Evolutionary conservation across 1,140 invertebrate species (phyloP).

Genomic region (Meloidogyne floridensis): DNA sequence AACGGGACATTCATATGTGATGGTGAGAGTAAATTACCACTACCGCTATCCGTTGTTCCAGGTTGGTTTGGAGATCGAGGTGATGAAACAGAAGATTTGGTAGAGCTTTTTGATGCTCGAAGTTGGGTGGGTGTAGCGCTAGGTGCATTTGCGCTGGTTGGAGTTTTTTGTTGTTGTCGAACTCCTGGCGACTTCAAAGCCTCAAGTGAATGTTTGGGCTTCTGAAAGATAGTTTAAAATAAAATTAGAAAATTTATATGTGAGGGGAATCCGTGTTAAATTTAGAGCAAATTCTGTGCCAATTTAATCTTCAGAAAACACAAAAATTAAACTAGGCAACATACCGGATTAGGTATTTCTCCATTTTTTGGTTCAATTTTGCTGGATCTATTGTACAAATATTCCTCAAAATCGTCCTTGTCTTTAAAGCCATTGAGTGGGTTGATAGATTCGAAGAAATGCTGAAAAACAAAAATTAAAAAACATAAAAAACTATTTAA

Average conservation of each 20-base stretch:
- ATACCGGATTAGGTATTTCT: constrained; percentile 39
- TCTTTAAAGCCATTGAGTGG: constrained; percentile 55
- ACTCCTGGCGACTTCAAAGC: constrained; percentile 55
- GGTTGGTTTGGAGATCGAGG: constrained; percentile 20
- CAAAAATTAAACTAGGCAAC: constrained; percentile 5
- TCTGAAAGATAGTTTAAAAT: constrained; percentile 36
- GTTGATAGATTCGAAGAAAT: constrained; percentile 54
- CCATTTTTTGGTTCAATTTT: constrained; percentile 54
- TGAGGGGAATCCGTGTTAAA: too few species aligned
- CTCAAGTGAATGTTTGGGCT: constrained; percentile 44
- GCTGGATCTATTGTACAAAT: constrained; percentile 52
- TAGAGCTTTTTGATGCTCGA: background rate
- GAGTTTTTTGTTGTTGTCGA: constrained; percentile 49
- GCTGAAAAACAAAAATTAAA: constrained; percentile 39
- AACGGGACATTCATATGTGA: constrained; percentile 43
- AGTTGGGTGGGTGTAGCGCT: constrained; percentile 1
- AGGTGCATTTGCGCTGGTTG: constrained; percentile 25
- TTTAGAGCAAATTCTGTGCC: too few species aligned
- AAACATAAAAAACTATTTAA: constrained; percentile 31
- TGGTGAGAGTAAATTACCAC: constrained; percentile 17
- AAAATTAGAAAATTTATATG: too few species aligned
- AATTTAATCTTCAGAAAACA: too few species aligned
- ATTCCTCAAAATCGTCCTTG: constrained; percentile 57
- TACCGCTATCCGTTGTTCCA: background rate
- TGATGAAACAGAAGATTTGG: constrained; percentile 21